Conservation (phyloP, 2,888 invertebrate species). For the Stenurella melanura region DNA sequence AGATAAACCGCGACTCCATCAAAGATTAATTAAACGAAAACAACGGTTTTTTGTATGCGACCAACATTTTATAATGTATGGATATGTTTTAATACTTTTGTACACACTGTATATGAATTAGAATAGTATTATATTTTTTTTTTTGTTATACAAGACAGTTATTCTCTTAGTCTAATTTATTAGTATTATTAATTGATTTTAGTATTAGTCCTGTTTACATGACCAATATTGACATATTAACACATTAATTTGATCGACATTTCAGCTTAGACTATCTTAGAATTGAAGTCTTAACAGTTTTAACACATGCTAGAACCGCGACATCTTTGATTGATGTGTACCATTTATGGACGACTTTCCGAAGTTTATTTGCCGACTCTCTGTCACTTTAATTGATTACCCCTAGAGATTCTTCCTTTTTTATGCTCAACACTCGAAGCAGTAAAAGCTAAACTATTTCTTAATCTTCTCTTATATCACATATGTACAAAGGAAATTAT, state of each 20-base stretch:
- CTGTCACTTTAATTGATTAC: conserved; percentile 32
- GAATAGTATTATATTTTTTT: no score
- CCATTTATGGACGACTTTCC: conserved; percentile 28
- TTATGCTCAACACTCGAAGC: conserved; percentile 2
- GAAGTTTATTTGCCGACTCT: conserved; percentile 31
- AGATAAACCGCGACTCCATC: no score
- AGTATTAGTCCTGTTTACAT: not conserved
- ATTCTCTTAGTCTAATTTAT: not conserved
- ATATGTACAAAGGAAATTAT: not conserved
- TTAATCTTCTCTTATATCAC: not conserved
- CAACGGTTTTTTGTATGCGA: no score
- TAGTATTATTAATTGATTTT: not conserved
- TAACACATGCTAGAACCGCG: conserved; percentile 20
- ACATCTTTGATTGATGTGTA: conserved; percentile 29
- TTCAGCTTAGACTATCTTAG: not conserved
- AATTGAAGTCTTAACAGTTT: conserved; percentile 16
- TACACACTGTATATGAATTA: no score
- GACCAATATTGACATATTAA: not conserved
- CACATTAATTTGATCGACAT: conserved; percentile 3
- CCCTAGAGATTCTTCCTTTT: conserved; percentile 11
- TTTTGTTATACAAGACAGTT: not conserved
- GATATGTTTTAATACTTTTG: no score
- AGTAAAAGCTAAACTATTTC: not conserved
- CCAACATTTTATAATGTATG: no score
- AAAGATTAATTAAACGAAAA: no score